Base-by-base conservation (phyloP, 2,113 vertebrate species). In the Cromileptes altivelis region DNA sequence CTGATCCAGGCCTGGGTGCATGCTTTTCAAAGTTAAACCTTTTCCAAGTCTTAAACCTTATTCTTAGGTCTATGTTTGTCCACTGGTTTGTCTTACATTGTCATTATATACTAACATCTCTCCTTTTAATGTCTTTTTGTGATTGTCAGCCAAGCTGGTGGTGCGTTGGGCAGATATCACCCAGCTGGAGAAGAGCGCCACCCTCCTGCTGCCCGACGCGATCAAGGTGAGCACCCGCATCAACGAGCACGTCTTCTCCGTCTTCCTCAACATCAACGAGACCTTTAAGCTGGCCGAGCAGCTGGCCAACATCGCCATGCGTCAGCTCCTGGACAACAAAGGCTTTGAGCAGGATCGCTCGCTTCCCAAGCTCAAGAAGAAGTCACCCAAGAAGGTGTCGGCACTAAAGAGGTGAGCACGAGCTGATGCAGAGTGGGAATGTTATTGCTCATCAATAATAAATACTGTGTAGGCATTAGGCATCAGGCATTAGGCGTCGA, bases 81-180 rank as follows among this genome's bases (percentile, higher is more conserved):
- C 27, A 52, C 1, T 21, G 27, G 4, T 23, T 62, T 30, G n/a
- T 72, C 3, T 65, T 50, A 15, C 47, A 2, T 70, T 25, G 13
- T 42, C 33, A 1, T 42, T 19, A n/a, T 14, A 27, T 27, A 18
- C 12, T 53, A 4, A 61, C 67, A 12, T 58, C 4, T 58, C 14
- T 18, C 0, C 11, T 17, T 40, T 40, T 25, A 4, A 45, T 37
- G 4, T 75, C 14, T 58, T 40, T 61, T 14, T 72, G 21, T 45
- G 12, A 52, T 18, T 37, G 0, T 76, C 73, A 99, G 98, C 94
- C 62, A 99, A 99, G 92, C 93, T 99, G 91, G 97, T 99, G 70
- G 97, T 99, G 91, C 97, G 98, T 50, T 99, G 98, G 98, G 98
- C 98, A 0, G 98, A 99, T 83, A 97, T 99, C 89, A 99, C 97